Base-by-base conservation (phyloP, 2,888 invertebrate species). In the Dicycla oo region DNA sequence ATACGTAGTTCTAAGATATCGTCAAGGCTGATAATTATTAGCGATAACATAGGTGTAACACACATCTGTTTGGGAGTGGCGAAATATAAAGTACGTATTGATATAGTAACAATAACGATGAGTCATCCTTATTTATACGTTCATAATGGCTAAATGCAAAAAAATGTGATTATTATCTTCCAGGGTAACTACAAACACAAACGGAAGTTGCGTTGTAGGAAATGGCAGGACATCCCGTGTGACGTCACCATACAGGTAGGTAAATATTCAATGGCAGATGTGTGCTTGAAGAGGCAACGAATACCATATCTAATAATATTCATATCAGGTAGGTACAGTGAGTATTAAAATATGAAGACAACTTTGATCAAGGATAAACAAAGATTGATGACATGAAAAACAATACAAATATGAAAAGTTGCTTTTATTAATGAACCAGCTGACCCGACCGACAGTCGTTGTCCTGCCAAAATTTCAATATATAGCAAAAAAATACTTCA, bases 191-290 rank as follows among this genome's bases (percentile, higher is more conserved):
- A 77, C 70, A 67, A 75, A 70, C 53, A 77, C 69, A 80, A 81
- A 68, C 82, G 86, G 86, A 86, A 75, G 80, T 80, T 69, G 67
- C 73, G 65, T 51, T 70, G 68, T 75, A 80, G 75, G 73, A 83
- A 73, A 84, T 74, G 65, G 64, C 73, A 73, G 80, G 73, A 84
- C 70, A 82, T 82, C 80, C 83, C 75, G 83, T 80, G 56, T 84
- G 83, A 83, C 80, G 83, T 75, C 83, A 80, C 40, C 38, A 43
- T 62, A 51, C 18, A 53, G 15, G 53, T 45, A 56, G 26, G 56
- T 34, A 58, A 23, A 34, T 69, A 63, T 53, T 69, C 67, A 65
- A 56, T 47, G 58, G 30, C 26, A 78, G n/a, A 53, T 68, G 67
- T 65, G 51, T 45, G 23, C 1, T 23, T 62, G 57, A 60, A 65